Evolutionary conservation across 2,888 invertebrate species (phyloP).

Genomic region (Anticlea derivata): DNA sequence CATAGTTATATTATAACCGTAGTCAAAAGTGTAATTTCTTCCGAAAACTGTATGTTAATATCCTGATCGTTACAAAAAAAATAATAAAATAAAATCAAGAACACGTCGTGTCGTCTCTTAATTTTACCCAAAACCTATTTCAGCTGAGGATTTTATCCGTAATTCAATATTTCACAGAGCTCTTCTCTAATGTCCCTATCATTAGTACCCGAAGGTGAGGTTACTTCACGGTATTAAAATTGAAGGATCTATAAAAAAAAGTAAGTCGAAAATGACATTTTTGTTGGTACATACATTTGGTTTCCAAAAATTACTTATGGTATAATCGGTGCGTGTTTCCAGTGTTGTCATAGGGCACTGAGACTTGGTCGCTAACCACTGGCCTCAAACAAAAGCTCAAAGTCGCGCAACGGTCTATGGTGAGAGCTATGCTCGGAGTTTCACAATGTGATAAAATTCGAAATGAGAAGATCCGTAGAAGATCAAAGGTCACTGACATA

Average conservation of each 20-base stretch:
- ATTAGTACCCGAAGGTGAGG: conserved; percentile 3
- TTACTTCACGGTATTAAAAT: neutral
- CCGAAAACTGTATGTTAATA: conserved; percentile 67
- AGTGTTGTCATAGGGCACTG: too few relatives aligned
- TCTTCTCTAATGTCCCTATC: conserved; percentile 48
- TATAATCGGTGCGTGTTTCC: too few relatives aligned
- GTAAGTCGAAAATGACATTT: neutral
- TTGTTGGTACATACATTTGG: too few relatives aligned
- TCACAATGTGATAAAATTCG: too few relatives aligned
- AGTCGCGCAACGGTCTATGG: too few relatives aligned
- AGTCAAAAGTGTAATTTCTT: conserved; percentile 59
- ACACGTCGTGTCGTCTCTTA: conserved; percentile 53
- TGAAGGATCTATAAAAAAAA: too few relatives aligned
- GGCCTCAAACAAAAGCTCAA: too few relatives aligned
- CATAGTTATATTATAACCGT: conserved; percentile 57
- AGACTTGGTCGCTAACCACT: too few relatives aligned
- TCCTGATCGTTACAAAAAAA: conserved; percentile 72
- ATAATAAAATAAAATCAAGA: conserved; percentile 60
- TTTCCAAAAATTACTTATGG: too few relatives aligned
- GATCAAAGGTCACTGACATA: too few relatives aligned
- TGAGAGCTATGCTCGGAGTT: too few relatives aligned
- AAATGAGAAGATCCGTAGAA: too few relatives aligned
- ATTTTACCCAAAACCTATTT: conserved; percentile 48
- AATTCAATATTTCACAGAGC: conserved; percentile 55
- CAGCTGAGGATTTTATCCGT: conserved; percentile 45